A percentile compares a stretch with the other conserved stretches of the same genome.
These are phyloP conservation scores for Siderastrea radians DNA, from an alignment of 92 coral and sea anemone species.

Conservation along the genomic window DNA sequence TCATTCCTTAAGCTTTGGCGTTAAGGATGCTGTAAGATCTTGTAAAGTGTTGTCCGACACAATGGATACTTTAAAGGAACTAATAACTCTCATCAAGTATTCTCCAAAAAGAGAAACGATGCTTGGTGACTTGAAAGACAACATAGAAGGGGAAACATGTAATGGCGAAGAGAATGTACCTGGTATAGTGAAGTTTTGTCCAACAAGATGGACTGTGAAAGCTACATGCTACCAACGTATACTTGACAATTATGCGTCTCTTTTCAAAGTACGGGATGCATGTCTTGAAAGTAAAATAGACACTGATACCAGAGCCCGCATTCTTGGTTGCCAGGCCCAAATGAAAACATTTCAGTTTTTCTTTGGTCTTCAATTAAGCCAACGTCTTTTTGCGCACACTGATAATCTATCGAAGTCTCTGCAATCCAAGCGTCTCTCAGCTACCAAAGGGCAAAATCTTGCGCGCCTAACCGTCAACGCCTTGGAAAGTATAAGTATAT, in stretches of 20 bases:
- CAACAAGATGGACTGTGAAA: conserved; percentile 62
- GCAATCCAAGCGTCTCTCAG: conserved; percentile 68
- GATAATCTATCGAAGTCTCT: conserved; percentile 79
- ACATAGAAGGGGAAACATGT: neutral
- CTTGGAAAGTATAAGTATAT: conserved; percentile 64
- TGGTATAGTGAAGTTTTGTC: conserved; percentile 48
- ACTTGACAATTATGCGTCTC: conserved; percentile 38
- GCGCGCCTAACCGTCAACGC: conserved; percentile 58
- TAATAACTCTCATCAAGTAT: neutral
- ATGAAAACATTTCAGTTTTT: conserved; percentile 60
- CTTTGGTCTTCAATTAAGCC: conserved; percentile 46
- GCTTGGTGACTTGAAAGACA: neutral
- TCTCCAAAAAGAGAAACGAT: neutral
- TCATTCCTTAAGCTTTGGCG: no score
- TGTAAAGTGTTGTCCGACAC: neutral
- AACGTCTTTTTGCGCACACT: conserved; percentile 71
- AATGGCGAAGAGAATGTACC: conserved; percentile 7
- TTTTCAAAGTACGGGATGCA: conserved; percentile 60
- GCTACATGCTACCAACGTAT: conserved; percentile 55
- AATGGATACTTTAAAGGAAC: neutral
- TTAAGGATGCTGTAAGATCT: no score
- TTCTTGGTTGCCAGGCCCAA: conserved; percentile 78
- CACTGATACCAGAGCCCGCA: conserved; percentile 69
- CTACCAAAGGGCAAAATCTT: conserved; percentile 69
- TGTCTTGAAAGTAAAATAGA: conserved; percentile 58